Evolutionary conservation across 2,113 vertebrate genomes (phyloP), one percentile per base, ranked within the genome.

Genomic region (Takifugu bimaculatus): DNA sequence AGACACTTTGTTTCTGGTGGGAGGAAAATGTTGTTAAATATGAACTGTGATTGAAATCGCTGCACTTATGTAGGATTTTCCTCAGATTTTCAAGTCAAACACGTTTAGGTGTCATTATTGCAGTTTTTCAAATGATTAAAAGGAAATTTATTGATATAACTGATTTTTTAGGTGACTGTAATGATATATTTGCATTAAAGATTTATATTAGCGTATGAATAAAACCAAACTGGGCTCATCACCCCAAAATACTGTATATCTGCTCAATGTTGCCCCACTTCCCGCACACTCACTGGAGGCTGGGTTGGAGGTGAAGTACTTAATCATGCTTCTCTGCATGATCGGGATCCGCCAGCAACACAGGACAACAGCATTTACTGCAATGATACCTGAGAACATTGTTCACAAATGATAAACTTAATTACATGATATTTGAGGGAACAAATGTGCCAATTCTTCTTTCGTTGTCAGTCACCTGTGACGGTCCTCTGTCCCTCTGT

Each of bases 221-320:
- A 39, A 39, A 39, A 39, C 35, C 7, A 39, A 39, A 6, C 35
- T 39, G 35, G 35, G 35, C 7, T 39, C 35, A 11, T 39, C 35
- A 10, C 7, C 7, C 35, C 7, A 39, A 39, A 39, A 2, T 10
- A 39, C 11, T 20, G 20, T 20, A 20, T 39, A 39, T 39, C 35
- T 10, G 35, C 9, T 39, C 35, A 39, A 10, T 39, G 9, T 39
- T 39, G 35, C 35, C 35, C 12, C 14, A 15, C 14, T 44, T 45
- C 52, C 43, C 1, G 15, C 13, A 20, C 25, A 93, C 96, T 95
- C 88, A 99, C 96, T 94, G 78, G 96, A 94, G 20, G 94, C 92
- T 77, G 96, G 96, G 82, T 93, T 95, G 26, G 96, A 94, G 2
- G 92, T 99, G 86, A 99, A 99, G 80, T 97, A 98, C 80, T 91